These are phyloP conservation scores for Mellivora capensis DNA, from an alignment of 2,113 vertebrate genomes.

Conservation along the genomic window DNA sequence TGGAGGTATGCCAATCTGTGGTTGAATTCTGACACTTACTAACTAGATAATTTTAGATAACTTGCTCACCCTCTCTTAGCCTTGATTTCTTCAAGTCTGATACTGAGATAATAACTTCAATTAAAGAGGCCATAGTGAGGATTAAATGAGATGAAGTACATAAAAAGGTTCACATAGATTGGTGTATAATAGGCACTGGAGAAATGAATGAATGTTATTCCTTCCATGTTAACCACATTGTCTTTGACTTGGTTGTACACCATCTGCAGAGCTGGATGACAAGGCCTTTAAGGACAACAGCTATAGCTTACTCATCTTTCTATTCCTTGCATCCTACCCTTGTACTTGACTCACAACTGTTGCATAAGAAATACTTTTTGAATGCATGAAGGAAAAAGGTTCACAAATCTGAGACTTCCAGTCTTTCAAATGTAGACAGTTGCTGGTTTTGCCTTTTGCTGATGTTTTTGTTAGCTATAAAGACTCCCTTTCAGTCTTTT, in stretches of 20 bases:
- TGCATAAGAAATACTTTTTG: background rate
- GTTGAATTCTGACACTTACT: background rate
- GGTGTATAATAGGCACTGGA: background rate
- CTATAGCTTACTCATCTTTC: background rate
- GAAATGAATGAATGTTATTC: background rate
- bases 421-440: background rate
- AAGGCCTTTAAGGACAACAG: background rate
- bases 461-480: background rate
- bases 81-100: background rate
- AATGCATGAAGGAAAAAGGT: background rate
- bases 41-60: background rate
- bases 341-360: background rate
- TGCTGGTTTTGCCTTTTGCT: background rate
- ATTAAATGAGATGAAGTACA: background rate
- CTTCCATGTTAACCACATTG: background rate
- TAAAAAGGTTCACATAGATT: background rate
- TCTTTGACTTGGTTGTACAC: background rate
- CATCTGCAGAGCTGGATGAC: background rate
- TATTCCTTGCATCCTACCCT: background rate
- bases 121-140: background rate
- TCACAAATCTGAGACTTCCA: background rate
- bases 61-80: background rate
- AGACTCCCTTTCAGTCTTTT: background rate
- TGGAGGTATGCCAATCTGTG: background rate
- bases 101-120: background rate